A percentile compares a stretch with the other conserved stretches of the same genome.
Conservation (phyloP, 2,113 vertebrate genomes). For the Addax nasomaculatus region DNA sequence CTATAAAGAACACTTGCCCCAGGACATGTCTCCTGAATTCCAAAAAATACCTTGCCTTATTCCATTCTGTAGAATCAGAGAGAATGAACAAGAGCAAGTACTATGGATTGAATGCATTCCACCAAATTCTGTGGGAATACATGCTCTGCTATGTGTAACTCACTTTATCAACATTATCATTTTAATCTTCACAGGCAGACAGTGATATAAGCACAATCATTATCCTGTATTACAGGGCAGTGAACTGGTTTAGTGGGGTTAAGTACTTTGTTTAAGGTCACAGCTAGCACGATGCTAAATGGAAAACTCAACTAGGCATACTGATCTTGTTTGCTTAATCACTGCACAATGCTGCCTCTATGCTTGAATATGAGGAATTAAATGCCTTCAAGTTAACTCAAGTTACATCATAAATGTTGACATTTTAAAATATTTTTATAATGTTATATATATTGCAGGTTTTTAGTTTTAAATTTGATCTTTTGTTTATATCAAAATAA, state of each 20-base stretch:
- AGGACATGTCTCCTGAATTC: neutral
- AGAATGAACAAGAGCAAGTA: neutral
- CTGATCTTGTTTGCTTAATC: neutral
- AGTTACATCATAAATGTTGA: neutral
- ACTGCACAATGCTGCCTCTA: neutral
- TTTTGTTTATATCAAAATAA: neutral
- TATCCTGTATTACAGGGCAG: neutral
- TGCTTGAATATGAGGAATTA: neutral
- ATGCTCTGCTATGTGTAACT: neutral
- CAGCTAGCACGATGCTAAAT: neutral
- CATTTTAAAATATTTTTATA: neutral
- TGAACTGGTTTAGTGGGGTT: neutral
- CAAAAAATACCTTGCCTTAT: neutral
- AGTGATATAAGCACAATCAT: neutral
- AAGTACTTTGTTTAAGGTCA: neutral
- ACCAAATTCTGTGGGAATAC: neutral
- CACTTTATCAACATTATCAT: neutral
- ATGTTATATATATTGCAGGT: neutral
- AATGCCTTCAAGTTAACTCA: neutral
- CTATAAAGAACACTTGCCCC: constrained; percentile 10
- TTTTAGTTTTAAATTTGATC: neutral
- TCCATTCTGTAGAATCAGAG: neutral
- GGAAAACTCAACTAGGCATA: neutral
- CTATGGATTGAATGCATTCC: neutral
- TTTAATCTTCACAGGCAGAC: neutral